These are phyloP conservation scores for Ophiothrix spiculata DNA, from an alignment of 35 echinoderm and acorn worm genomes.

Conservation along the genomic window DNA sequence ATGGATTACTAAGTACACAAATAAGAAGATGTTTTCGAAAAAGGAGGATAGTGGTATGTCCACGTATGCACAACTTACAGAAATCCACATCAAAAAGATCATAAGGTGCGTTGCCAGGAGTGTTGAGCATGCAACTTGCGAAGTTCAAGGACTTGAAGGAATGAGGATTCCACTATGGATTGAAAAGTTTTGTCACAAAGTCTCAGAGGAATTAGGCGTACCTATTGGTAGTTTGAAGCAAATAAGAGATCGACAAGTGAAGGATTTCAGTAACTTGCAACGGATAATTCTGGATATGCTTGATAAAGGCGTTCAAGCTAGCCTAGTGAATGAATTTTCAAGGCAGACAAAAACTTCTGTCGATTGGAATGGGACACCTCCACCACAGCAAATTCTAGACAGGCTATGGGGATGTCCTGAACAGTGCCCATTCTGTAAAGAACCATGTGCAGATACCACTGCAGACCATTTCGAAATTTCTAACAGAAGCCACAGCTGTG, in stretches of 20 bases:
- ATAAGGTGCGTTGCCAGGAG: slow-evolving; percentile 16
- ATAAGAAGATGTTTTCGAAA: slow-evolving; percentile 26
- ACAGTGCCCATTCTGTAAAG: too few relatives aligned
- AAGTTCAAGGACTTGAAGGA: background rate
- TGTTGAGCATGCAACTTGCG: slow-evolving; percentile 13
- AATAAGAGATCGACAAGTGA: background rate
- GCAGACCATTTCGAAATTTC: too few relatives aligned
- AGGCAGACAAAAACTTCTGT: too few relatives aligned
- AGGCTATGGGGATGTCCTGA: too few relatives aligned
- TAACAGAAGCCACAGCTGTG: too few relatives aligned
- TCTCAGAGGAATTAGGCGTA: slow-evolving; percentile 12
- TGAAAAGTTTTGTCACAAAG: slow-evolving; percentile 13
- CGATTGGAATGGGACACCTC: too few relatives aligned
- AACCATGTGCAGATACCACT: too few relatives aligned
- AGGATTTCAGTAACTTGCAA: too few relatives aligned
- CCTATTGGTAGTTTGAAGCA: background rate
- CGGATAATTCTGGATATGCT: too few relatives aligned
- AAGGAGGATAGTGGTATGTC: background rate
- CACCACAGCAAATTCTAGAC: too few relatives aligned
- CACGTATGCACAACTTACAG: slow-evolving; percentile 15
- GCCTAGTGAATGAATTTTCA: too few relatives aligned
- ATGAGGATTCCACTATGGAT: background rate
- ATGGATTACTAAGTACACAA: slow-evolving; percentile 27
- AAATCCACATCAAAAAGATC: background rate
- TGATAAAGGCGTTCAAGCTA: too few relatives aligned